These are phyloP conservation scores for Steatocranus sp. DNA, from an alignment of 2,797 vertebrate genomes.

Conservation along the genomic window DNA sequence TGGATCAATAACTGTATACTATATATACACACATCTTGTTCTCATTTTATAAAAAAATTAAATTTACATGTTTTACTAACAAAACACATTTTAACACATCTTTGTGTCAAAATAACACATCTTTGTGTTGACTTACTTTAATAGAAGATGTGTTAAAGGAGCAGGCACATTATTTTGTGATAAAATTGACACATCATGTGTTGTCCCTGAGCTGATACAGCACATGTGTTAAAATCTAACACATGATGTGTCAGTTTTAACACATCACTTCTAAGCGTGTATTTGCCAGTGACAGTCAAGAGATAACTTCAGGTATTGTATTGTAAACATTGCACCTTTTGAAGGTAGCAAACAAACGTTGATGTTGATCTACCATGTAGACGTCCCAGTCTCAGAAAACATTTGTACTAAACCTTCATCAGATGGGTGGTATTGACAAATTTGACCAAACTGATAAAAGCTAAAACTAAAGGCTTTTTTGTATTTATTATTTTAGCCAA, in stretches of 20 bases:
- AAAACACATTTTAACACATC: background rate
- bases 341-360: fast-evolving
- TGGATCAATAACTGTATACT: background rate
- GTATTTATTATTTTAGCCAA: background rate
- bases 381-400: background rate
- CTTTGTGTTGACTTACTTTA: fast-evolving
- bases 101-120: background rate
- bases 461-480: background rate
- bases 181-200: background rate
- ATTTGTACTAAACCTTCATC: background rate
- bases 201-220: no score
- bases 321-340: background rate
- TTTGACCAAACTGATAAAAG: background rate
- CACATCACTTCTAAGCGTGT: background rate
- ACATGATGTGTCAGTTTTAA: no score
- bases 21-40: background rate
- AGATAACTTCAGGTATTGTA: background rate
- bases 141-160: background rate
- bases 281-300: background rate
- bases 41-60: fast-evolving
- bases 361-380: background rate
- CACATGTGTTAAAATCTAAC: no score
- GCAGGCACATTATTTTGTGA: background rate
- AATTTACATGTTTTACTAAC: background rate
- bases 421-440: background rate